Base-by-base conservation (phyloP, 2,113 vertebrate species). In the Lamprotornis superbus region DNA sequence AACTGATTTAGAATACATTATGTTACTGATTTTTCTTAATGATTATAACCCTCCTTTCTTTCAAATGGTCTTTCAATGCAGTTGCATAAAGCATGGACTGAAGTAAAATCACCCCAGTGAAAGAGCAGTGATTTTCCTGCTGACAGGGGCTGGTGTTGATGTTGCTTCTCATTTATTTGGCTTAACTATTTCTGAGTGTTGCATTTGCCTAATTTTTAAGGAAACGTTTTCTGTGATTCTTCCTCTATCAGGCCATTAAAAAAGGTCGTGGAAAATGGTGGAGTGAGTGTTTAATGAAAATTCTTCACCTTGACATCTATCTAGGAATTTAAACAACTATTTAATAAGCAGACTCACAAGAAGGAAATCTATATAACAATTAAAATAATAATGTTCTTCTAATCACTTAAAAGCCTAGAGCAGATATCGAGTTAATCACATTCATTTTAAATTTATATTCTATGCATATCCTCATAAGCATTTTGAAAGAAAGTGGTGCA, bases 331-430 rank as follows among this genome's bases (percentile, higher is more conserved):
- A 97, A 97, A 93, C 89, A 95, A 91, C 90, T 97, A 75, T 95
- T 94, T 91, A 89, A 94, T 89, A 97, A 97, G 94, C 90, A 96
- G 73, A 83, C 73, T 95, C 68, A 20, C 85, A 98, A 97, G 97
- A 96, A 87, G 79, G 90, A 97, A 97, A 96, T 61, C 95, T 97
- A 96, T 97, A 93, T 94, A 91, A 94, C 96, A 96, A 96, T 97
- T 97, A 97, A 98, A 97, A 95, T 96, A 97, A 97, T 96, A 97
- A 97, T 89, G 94, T 71, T 97, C 83, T 96, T 97, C 94, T 97
- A 96, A 98, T 98, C 93, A 96, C 91, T 97, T 97, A 95, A 96
- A 93, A 33, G 31, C 88, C 97, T 96, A 84, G 80, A 97, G 93
- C 74, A 77, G 95, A 65, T 79, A 95, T 95, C 10, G 15, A 96